Evolutionary conservation across 2,888 invertebrate species (phyloP).

Genomic region (Sarcophaga caerulescens): DNA sequence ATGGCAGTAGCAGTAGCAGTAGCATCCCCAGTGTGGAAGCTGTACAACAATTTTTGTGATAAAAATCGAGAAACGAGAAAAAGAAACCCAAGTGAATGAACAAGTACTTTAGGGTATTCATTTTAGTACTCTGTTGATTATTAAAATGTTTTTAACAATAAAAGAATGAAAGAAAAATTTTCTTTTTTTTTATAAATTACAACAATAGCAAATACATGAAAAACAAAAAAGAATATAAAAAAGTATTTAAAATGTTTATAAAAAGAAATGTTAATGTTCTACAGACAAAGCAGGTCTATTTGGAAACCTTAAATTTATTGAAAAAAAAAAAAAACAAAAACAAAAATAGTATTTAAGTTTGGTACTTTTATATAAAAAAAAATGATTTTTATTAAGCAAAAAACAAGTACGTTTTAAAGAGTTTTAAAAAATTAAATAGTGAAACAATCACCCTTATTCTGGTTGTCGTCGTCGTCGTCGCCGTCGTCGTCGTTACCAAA

Average conservation of each 20-base stretch:
- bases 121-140: conserved; percentile 27
- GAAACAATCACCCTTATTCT: too few relatives aligned
- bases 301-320: too few relatives aligned
- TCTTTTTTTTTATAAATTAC: conserved; percentile 23
- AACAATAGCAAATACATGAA: conserved; percentile 1
- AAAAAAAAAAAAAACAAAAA: too few relatives aligned
- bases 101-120: conserved; percentile 45
- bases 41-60: conserved; percentile 35
- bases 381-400: too few relatives aligned
- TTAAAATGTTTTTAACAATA: not conserved
- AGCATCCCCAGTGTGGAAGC: conserved; percentile 21
- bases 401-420: too few relatives aligned
- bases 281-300: too few relatives aligned
- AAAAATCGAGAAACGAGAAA: not conserved
- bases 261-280: not conserved
- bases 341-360: too few relatives aligned
- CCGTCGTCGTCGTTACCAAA: too few relatives aligned
- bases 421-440: too few relatives aligned
- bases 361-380: too few relatives aligned
- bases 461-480: too few relatives aligned
- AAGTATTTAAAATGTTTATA: not conserved
- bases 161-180: conserved; percentile 2
- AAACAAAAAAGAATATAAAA: not conserved
- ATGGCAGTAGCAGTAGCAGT: conserved; percentile 11
- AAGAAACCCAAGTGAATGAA: conserved; percentile 39